These are phyloP conservation scores for Erithacus rubecula DNA, from an alignment of 2,797 vertebrate genomes.

Conservation along the genomic window DNA sequence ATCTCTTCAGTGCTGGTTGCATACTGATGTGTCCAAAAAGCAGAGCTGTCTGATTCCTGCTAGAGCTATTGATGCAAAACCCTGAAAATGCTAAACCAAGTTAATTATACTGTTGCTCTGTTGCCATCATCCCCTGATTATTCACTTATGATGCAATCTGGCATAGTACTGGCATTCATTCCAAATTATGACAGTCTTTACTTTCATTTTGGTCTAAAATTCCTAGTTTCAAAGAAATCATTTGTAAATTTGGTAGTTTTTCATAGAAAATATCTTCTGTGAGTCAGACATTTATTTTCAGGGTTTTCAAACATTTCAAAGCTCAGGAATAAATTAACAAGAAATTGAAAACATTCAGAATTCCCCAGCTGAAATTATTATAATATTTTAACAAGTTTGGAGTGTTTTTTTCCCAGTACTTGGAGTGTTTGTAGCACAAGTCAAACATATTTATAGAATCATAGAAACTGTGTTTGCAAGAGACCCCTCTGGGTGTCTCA, in stretches of 20 bases:
- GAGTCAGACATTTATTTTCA: slow-evolving; percentile 21
- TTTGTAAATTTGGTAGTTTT: not conserved
- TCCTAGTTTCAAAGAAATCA: not conserved
- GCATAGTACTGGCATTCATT: not conserved
- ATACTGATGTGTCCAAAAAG: not conserved
- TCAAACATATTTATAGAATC: not conserved
- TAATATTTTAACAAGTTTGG: slow-evolving; percentile 9
- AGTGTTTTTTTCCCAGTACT: not conserved
- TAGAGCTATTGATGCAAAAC: not conserved
- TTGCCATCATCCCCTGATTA: not conserved
- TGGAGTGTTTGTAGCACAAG: not conserved
- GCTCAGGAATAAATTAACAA: slow-evolving; percentile 23
- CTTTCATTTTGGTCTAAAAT: not conserved
- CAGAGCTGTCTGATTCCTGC: not conserved
- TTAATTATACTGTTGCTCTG: not conserved
- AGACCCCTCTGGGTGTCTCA: not conserved
- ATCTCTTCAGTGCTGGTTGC: not conserved
- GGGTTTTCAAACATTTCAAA: slow-evolving; percentile 28
- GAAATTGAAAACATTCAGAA: not conserved
- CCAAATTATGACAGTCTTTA: not conserved
- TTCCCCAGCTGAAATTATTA: not conserved
- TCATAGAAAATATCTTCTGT: not conserved
- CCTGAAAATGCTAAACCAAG: not conserved
- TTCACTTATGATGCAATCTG: not conserved
- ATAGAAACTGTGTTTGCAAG: not conserved